These are phyloP conservation scores for Metaphire vulgaris DNA, from an alignment of 1,140 invertebrate genomes.

Conservation along the genomic window DNA sequence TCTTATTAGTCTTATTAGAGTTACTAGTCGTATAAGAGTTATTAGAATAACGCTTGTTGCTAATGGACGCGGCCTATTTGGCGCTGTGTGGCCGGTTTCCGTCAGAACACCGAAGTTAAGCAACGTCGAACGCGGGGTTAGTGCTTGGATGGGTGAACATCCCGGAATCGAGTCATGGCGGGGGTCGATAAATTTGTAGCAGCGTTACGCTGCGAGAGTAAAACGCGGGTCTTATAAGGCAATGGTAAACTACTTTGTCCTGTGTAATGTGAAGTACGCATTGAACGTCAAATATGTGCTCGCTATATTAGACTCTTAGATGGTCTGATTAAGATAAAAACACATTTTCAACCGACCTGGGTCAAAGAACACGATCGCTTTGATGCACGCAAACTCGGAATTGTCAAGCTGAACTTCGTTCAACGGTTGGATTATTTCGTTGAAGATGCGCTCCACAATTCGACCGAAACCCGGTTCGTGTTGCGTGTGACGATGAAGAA, in stretches of 20 bases:
- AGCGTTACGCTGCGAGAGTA: neutral
- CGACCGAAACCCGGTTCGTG: constrained; percentile 43
- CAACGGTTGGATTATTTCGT: constrained; percentile 86
- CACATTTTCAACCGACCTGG: constrained; percentile 56
- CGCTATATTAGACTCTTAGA: neutral
- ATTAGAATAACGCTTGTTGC: neutral
- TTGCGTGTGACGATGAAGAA: constrained; percentile 60
- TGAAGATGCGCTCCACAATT: constrained; percentile 68
- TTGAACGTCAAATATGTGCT: neutral
- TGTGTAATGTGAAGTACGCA: neutral
- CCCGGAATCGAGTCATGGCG: neutral
- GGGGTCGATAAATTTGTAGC: neutral
- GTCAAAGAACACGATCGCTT: constrained; percentile 96
- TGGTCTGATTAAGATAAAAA: neutral
- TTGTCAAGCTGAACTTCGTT: constrained; percentile 91
- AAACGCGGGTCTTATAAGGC: neutral
- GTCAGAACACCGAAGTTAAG: too few relatives aligned
- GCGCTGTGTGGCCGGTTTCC: too few relatives aligned
- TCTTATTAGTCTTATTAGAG: neutral
- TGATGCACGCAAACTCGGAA: constrained; percentile 91
- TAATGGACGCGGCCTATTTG: neutral
- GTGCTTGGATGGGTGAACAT: neutral
- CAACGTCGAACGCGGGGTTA: too few relatives aligned
- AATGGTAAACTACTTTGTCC: neutral
- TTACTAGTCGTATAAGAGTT: neutral